Evolutionary conservation across 2,797 vertebrate genomes (phyloP).

Genomic region (Morelia viridis): DNA sequence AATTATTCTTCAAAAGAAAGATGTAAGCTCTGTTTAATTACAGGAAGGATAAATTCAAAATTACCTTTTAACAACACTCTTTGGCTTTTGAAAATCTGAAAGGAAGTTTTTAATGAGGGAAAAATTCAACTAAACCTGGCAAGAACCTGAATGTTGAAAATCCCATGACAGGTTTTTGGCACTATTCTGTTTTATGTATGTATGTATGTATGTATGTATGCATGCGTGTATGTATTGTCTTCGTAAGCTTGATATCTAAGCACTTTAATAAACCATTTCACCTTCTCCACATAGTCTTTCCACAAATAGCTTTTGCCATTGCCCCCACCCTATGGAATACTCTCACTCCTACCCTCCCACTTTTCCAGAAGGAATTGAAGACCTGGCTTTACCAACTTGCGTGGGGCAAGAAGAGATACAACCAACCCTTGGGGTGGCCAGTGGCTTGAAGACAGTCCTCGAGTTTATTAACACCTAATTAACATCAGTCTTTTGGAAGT

Average conservation of each 20-base stretch:
- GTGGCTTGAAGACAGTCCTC: too few species aligned
- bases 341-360: too few species aligned
- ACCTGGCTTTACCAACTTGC: too few species aligned
- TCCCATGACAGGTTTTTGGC: neutral
- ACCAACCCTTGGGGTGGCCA: too few species aligned
- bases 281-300: neutral
- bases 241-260: neutral
- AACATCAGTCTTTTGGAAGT: too few species aligned
- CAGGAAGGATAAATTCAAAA: constrained; percentile 45
- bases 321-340: too few species aligned
- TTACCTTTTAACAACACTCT: constrained; percentile 50
- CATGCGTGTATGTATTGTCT: neutral
- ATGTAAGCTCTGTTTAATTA: constrained; percentile 57
- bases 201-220: neutral
- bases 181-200: neutral
- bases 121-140: neutral
- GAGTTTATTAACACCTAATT: too few species aligned
- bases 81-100: constrained; percentile 38
- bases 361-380: too few species aligned
- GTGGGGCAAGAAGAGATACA: too few species aligned
- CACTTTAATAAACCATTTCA: neutral
- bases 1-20: constrained; percentile 54
- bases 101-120: neutral
- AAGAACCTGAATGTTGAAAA: neutral
- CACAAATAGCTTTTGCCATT: neutral